Evolutionary conservation across 2,888 invertebrate species (phyloP).

Genomic region (Drosophila niveifrons): DNA sequence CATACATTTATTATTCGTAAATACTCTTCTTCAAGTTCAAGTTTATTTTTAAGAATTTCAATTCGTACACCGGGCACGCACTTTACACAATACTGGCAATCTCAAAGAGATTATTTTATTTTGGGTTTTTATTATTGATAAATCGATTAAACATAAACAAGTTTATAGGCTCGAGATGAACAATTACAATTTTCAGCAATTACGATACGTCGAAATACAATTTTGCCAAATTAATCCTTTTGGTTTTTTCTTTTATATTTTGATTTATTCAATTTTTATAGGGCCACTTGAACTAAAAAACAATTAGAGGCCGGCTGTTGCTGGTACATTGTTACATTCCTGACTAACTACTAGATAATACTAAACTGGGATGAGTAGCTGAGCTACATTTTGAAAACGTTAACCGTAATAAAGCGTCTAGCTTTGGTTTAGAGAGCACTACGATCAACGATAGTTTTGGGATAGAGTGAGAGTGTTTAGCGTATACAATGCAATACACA

Average conservation of each 20-base stretch:
- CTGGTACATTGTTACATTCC: constrained; percentile 28
- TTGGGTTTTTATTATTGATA: constrained; percentile 25
- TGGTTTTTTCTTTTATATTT: constrained; percentile 31
- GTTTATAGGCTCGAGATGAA: constrained; percentile 45
- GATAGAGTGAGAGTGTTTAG: constrained; percentile 26
- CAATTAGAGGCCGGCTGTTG: constrained; percentile 53
- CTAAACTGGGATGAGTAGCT: constrained; percentile 64
- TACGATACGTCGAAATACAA: constrained; percentile 68
- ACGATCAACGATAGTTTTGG: constrained; percentile 52
- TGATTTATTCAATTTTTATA: constrained; percentile 18
- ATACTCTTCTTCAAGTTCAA: constrained; percentile 62
- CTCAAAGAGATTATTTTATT: constrained; percentile 23
- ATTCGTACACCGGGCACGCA: constrained; percentile 32
- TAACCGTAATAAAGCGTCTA: constrained; percentile 53
- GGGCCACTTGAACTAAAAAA: constrained; percentile 53
- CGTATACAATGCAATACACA: constrained; percentile 61
- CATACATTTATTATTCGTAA: constrained; percentile 72
- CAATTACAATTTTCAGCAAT: constrained; percentile 70
- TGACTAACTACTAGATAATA: constrained; percentile 68
- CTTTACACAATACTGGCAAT: constrained; percentile 47
- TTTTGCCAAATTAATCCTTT: constrained; percentile 36
- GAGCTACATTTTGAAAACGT: constrained; percentile 59
- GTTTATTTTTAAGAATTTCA: constrained; percentile 53
- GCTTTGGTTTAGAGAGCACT: constrained; percentile 56
- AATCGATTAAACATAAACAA: constrained; percentile 44